Conservation (phyloP, 2,888 invertebrate species). For the Poecilobothrus nobilitatus region DNA sequence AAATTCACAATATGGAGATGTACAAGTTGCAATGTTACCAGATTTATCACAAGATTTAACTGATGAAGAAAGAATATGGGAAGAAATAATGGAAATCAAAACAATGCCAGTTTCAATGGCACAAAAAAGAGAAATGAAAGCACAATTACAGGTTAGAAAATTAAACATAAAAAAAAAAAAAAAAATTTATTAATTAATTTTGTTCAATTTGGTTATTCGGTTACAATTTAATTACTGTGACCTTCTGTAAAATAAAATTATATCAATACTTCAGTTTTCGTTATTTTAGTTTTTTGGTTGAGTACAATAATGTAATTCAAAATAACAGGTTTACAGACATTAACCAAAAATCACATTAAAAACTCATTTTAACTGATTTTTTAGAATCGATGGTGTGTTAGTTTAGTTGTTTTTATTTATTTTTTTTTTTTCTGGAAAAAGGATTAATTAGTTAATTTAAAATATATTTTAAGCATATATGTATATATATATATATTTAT, state of each 20-base stretch:
- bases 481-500: conserved; percentile 20
- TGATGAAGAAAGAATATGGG: conserved; percentile 75
- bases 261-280: too few species aligned
- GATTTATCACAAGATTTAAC: conserved; percentile 63
- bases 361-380: too few species aligned
- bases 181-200: not conserved
- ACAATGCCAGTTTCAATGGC: conserved; percentile 76
- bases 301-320: too few species aligned
- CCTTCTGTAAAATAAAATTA: too few species aligned
- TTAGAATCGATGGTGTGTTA: too few species aligned
- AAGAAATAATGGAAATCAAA: conserved; percentile 78
- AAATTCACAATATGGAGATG: conserved; percentile 50
- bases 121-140: conserved; percentile 70
- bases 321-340: too few species aligned
- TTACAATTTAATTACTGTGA: not conserved
- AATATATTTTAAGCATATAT: too few species aligned
- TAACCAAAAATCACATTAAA: too few species aligned
- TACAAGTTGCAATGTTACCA: conserved; percentile 69
- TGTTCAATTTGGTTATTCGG: not conserved
- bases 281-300: too few species aligned
- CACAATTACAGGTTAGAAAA: conserved; percentile 59
- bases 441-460: too few species aligned
- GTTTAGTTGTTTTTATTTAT: not conserved
- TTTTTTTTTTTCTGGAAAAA: too few species aligned
- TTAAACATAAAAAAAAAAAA: not conserved